phyloP scores from a whole-genome alignment of 2,888 invertebrate species.

The Lathronympha strigana region DNA sequence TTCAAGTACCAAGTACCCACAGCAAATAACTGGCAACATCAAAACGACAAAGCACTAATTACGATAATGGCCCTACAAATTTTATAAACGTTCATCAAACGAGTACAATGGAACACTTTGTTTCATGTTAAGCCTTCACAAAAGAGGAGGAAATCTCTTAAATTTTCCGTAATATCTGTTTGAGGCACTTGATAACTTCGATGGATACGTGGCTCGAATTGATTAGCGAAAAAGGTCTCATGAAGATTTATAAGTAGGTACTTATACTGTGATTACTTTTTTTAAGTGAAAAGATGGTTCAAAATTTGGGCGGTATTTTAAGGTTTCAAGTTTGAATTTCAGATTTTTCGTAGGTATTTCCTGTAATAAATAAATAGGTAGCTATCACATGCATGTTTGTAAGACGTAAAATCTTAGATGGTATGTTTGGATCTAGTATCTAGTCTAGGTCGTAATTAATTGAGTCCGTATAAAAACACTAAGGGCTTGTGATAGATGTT shows the following conservation, averaged over 20 bases:
- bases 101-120: constrained; percentile 46
- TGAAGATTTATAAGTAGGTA: too few relatives aligned
- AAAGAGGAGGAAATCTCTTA: constrained; percentile 17
- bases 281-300: too few relatives aligned
- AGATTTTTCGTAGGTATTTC: too few relatives aligned
- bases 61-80: constrained; percentile 31
- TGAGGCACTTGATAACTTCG: neutral
- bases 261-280: too few relatives aligned
- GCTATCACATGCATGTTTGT: too few relatives aligned
- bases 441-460: too few relatives aligned
- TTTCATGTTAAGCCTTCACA: constrained; percentile 49
- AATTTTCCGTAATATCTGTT: neutral
- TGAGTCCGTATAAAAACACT: neutral
- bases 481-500: constrained; percentile 3
- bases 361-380: too few relatives aligned
- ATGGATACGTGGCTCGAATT: neutral
- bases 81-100: constrained; percentile 23
- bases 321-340: too few relatives aligned
- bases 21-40: constrained; percentile 17
- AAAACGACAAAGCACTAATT: constrained; percentile 35
- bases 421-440: too few relatives aligned
- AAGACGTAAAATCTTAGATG: too few relatives aligned
- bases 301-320: too few relatives aligned
- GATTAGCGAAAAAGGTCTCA: neutral
- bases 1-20: neutral